Evolutionary conservation across 2,888 invertebrate genomes (phyloP), one percentile per base, ranked within the genome.

Genomic region (Xestia rhomboidea): DNA sequence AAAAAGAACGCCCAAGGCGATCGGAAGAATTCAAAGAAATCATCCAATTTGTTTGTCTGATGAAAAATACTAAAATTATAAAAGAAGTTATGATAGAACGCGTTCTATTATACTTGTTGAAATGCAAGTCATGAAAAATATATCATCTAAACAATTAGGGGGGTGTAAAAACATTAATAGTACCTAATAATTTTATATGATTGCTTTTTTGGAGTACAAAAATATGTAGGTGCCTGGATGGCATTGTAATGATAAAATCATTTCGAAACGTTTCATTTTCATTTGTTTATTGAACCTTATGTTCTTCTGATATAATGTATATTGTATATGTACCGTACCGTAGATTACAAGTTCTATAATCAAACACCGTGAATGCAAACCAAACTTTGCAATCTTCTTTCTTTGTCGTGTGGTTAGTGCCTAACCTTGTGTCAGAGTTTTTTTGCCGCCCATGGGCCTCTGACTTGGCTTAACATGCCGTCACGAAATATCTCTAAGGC

Each of bases 1-100:
- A 98, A 92, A 79, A 97, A 97, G 82, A 95, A 96, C 0, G 97
- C 97, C 98, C 98, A 98, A 0, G 97, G 97, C 73, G 97, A 96
- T 62, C 96, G 95, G 92, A 98, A 98, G 92, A 97, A 98, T 41
- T 97, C 95, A 91, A 96, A 98, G 60, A 98, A 97, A 91, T 98
- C 97, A 27, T 96, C 94, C 73, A 98, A 97, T 88, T 97, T 94
- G 89, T 97, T 93, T 21, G 95, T 89, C 96, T 96, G 90, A 75
- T 88, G 72, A 75, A 82, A 86, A 79, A 62, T 54, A 79, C 64
- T 60, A 27, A 46, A 27, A 79, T 70, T 38, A 54, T 54, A 64
- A 49, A 6, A 30, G 4, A 38, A 67, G 11, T 66, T 51, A 67
- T 54, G 6, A 76, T 66, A 57, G 27, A 49, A 21, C 5, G 15